Evolutionary conservation across 1,140 invertebrate genomes (phyloP), one percentile per base, ranked within the genome.

Genomic region (Medauroidea extradentata): DNA sequence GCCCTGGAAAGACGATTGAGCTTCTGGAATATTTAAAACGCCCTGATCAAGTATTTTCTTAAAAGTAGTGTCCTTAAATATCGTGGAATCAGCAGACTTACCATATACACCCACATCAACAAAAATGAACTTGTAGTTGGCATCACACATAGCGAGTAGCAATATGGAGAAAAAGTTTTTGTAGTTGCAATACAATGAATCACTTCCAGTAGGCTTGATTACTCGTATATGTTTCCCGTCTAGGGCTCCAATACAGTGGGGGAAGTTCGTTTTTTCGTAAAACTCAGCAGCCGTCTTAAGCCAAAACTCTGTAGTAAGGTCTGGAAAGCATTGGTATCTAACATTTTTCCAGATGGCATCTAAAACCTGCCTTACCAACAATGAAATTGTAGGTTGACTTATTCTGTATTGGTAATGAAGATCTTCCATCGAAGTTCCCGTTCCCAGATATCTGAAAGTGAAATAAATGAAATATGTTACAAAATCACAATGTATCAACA

Each of bases 91-190:
- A 57, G 68, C 66, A 46, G 68, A 64, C 58, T 71, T 73, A 23
- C 75, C 73, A 65, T 72, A 73, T 34, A 71, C 62, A 23, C 74
- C 74, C 52, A 78, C 65, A 65, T 74, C 66, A 41, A 53, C 24
- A 21, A 24, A 41, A 38, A 19, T 53, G 38, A 53, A 53, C 5
- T 19, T n/a, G 38, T 71, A 75, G 60, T 75, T 62, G 42, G 64
- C 58, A 69, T 77, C 74, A 21, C 53, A 67, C 8, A 75, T 58
- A 9, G 71, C 75, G 57, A 75, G 66, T 42, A 78, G 63, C 51
- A 78, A 71, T 11, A 76, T 67, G 14, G 68, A 70, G 56, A 66
- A 72, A 59, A 59, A 69, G 27, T 63, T 2, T 53, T 66, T 68
- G 55, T 71, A 72, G 59, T 71, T 72, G 34, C 63, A 70, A 65